A percentile compares a stretch with the other conserved stretches of the same genome.
These are phyloP conservation scores for Saimiri boliviensis DNA, from an alignment of 2,113 vertebrate genomes.

Conservation along the genomic window DNA sequence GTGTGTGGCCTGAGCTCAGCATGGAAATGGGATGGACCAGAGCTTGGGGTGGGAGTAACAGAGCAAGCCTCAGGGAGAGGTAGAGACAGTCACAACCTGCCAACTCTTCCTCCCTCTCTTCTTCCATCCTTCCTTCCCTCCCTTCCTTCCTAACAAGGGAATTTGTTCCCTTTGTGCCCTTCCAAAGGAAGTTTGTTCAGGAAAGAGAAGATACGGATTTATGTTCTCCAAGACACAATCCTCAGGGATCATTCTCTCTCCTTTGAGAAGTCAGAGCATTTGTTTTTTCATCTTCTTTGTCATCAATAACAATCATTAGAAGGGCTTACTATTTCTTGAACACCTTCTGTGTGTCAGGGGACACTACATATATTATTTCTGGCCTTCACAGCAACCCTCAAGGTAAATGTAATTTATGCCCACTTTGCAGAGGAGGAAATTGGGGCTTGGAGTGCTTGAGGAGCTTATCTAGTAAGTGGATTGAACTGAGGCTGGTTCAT, in stretches of 20 bases:
- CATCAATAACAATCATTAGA: slow-evolving; percentile 1
- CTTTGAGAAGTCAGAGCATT: neutral
- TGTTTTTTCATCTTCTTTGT: neutral
- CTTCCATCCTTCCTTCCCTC: neutral
- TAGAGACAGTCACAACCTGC: neutral
- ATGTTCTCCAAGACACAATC: neutral
- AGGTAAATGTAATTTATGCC: slow-evolving; percentile 13
- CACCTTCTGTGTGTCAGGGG: neutral
- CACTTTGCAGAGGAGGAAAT: slow-evolving; percentile 17
- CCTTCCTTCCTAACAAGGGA: neutral
- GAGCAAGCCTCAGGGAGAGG: neutral
- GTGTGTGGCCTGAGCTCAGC: neutral
- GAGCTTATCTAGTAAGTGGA: neutral
- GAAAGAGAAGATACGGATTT: neutral
- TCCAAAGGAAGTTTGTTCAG: neutral
- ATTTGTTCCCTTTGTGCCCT: neutral
- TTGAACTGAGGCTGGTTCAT: neutral
- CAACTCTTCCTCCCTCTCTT: neutral
- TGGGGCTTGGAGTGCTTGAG: neutral
- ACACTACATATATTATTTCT: neutral
- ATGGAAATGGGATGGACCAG: neutral
- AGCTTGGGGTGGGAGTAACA: neutral
- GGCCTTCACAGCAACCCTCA: slow-evolving; percentile 17
- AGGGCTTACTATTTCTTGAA: neutral
- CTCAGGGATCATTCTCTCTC: slow-evolving; percentile 6